Conservation (phyloP, 1,140 invertebrate genomes). For the Mesaphorura yosii region DNA sequence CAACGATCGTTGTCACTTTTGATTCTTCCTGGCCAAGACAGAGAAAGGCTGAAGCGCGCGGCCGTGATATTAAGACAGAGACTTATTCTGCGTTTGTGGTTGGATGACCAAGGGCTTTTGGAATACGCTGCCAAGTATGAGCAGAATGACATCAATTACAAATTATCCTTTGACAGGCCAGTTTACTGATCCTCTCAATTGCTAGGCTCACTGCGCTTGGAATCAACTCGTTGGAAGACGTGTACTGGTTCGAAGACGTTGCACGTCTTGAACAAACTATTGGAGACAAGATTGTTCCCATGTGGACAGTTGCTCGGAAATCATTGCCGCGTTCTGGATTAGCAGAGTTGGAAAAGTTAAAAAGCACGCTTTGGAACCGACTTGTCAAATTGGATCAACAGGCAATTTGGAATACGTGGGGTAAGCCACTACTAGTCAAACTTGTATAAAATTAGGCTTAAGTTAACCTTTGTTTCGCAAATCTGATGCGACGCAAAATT, state of each 20-base stretch:
- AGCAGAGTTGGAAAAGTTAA: conserved; percentile 58
- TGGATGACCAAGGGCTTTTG: conserved; percentile 57
- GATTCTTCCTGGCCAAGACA: conserved; percentile 47
- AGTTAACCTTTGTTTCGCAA: no score
- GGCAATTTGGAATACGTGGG: conserved; percentile 78
- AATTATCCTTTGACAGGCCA: no score
- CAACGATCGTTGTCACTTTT: no score
- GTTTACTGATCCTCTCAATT: conserved; percentile 8
- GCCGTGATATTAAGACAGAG: conserved; percentile 63
- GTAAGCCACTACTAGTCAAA: conserved; percentile 44
- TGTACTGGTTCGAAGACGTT: conserved; percentile 71
- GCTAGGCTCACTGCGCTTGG: conserved; percentile 60
- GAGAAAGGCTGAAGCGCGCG: conserved; percentile 61
- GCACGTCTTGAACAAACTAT: conserved; percentile 55
- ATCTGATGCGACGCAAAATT: no score
- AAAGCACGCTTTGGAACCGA: conserved; percentile 70
- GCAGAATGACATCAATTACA: neutral
- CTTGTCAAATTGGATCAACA: conserved; percentile 76
- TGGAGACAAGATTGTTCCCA: conserved; percentile 60
- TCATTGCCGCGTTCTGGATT: conserved; percentile 66
- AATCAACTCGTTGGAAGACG: conserved; percentile 68
- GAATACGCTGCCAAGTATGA: conserved; percentile 59
- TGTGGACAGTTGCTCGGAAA: conserved; percentile 62
- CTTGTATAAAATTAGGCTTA: no score
- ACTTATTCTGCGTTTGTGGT: conserved; percentile 66